phyloP scores from a whole-genome alignment of 2,888 invertebrate genomes.

The Neoitamus cyanurus region DNA sequence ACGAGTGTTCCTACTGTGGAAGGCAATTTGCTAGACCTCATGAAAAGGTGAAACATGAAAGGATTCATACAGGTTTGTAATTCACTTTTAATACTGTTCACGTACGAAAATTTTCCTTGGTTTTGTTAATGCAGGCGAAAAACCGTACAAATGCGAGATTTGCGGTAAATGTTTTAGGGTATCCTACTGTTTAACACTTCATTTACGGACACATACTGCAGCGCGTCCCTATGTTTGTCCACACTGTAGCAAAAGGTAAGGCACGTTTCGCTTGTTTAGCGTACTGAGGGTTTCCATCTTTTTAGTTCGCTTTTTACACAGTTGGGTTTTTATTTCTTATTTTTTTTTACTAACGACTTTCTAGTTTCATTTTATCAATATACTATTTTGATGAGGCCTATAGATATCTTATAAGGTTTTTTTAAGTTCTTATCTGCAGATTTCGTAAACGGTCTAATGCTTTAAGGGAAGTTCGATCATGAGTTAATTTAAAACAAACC shows the following conservation, averaged over 20 bases:
- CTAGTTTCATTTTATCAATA: no score
- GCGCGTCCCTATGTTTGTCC: slow-evolving; percentile 80
- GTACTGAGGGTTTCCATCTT: background rate
- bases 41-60: slow-evolving; percentile 85
- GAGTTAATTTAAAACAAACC: no score
- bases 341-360: no score
- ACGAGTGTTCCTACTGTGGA: slow-evolving; percentile 78
- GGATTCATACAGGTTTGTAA: slow-evolving; percentile 77
- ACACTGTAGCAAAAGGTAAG: slow-evolving; percentile 73
- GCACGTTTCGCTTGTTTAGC: slow-evolving; percentile 36
- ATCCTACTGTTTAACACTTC: slow-evolving; percentile 81
- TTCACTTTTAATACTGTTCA: background rate
- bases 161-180: slow-evolving; percentile 85
- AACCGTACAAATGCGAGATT: slow-evolving; percentile 81
- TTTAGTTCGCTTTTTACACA: no score
- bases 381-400: no score
- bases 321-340: no score
- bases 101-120: slow-evolving; percentile 35
- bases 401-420: no score
- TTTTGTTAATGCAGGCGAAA: slow-evolving; percentile 69
- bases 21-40: slow-evolving; percentile 79
- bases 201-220: slow-evolving; percentile 83
- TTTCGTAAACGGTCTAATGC: no score
- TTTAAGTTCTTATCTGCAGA: no score
- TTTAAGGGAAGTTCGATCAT: no score